Conservation (phyloP, 2,888 invertebrate genomes). For the Sisyra nigra region DNA sequence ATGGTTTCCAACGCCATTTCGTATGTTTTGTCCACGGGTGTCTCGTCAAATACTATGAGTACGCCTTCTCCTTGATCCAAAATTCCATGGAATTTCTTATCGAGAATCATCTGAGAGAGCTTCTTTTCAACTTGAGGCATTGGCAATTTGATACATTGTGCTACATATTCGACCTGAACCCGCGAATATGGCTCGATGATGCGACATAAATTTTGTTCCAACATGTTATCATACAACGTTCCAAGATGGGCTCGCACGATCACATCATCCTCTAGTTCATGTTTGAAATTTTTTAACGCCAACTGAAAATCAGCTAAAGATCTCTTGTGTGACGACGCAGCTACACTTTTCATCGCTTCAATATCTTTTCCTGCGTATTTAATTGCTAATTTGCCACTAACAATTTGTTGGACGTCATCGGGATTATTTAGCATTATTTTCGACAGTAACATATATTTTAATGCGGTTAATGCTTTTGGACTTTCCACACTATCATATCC, state of each 20-base stretch:
- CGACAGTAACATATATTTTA: conserved; percentile 97
- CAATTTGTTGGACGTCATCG: conserved; percentile 88
- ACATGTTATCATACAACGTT: conserved; percentile 93
- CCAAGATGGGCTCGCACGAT: conserved; percentile 95
- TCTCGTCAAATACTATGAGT: conserved; percentile 92
- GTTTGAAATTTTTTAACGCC: conserved; percentile 71
- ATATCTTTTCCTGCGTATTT: conserved; percentile 92
- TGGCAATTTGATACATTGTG: conserved; percentile 77
- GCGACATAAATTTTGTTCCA: conserved; percentile 87
- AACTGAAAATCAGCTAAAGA: conserved; percentile 94
- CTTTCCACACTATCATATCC: conserved; percentile 93
- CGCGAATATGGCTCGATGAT: conserved; percentile 98
- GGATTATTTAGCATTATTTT: conserved; percentile 97
- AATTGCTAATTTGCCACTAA: conserved; percentile 91
- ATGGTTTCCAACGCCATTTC: conserved; percentile 95
- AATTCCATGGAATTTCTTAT: conserved; percentile 93
- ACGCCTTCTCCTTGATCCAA: conserved; percentile 98
- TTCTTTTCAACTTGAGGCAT: conserved; percentile 94
- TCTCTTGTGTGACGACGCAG: conserved; percentile 89
- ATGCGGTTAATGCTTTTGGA: conserved; percentile 79
- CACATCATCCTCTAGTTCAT: conserved; percentile 86
- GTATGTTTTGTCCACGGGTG: conserved; percentile 89
- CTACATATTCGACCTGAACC: conserved; percentile 88
- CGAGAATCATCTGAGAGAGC: conserved; percentile 98
- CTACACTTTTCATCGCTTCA: conserved; percentile 96